phyloP scores from a whole-genome alignment of 2,113 vertebrate species.

The Cavia aperea region DNA sequence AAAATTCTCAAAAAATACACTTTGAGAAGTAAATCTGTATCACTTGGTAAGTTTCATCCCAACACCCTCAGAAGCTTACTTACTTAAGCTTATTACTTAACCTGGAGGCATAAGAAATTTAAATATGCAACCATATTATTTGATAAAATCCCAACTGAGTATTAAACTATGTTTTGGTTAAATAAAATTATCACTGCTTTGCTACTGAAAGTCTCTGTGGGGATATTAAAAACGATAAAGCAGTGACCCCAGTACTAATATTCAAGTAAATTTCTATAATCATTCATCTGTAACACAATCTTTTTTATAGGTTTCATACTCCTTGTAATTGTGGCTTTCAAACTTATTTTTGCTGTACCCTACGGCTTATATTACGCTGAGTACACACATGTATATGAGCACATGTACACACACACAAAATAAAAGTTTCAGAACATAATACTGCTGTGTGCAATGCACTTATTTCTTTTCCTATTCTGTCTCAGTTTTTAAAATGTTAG shows the following conservation, averaged over 20 bases:
- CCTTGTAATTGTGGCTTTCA: not conserved
- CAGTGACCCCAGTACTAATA: not conserved
- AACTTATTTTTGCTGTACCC: not conserved
- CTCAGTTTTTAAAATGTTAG: not conserved
- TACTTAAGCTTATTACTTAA: slow-evolving; percentile 13
- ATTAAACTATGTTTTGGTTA: slow-evolving; percentile 43
- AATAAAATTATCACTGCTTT: slow-evolving; percentile 33
- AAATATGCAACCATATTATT: slow-evolving; percentile 51
- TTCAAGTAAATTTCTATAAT: not conserved
- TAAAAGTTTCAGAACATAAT: not conserved
- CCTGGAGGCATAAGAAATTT: slow-evolving; percentile 42
- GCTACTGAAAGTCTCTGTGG: not conserved
- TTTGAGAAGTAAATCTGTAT: slow-evolving; percentile 15
- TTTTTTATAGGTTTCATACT: not conserved
- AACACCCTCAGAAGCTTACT: slow-evolving; percentile 16
- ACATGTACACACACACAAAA: not conserved
- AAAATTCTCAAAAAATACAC: not conserved
- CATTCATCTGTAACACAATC: not conserved
- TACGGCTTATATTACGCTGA: not conserved
- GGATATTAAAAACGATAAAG: not conserved
- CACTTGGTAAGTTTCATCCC: slow-evolving; percentile 17
- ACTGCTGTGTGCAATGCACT: not conserved
- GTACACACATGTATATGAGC: not conserved
- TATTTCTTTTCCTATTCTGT: not conserved
- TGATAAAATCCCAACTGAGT: slow-evolving; percentile 55